A percentile compares a stretch with the other conserved stretches of the same genome.
Conservation (phyloP, 2,113 vertebrate species). For the Xiphophorus couchianus region DNA sequence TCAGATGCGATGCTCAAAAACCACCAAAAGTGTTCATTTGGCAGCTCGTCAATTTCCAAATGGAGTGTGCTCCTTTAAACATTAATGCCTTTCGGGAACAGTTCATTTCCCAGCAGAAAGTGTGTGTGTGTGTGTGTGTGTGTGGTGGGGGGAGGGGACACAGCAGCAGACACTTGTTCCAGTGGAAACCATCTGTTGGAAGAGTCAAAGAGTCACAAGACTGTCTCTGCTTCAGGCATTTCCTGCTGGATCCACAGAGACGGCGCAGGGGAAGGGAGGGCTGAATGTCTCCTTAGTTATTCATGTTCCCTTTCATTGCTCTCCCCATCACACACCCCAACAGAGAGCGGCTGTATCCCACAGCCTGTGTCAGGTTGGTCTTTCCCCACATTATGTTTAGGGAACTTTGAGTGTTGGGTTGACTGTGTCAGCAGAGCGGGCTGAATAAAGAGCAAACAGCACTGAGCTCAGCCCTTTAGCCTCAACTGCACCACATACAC, state of each 20-base stretch:
- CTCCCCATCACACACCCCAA: constrained; percentile 37
- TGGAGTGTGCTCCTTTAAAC: constrained; percentile 54
- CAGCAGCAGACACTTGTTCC: constrained; percentile 77
- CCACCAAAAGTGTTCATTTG: constrained; percentile 4
- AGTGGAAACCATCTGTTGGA: constrained; percentile 81
- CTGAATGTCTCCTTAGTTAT: constrained; percentile 53
- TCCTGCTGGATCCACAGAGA: constrained; percentile 76
- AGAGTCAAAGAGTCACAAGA: constrained; percentile 82
- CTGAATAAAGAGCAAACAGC: constrained; percentile 41
- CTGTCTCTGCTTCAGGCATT: constrained; percentile 80
- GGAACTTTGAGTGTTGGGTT: constrained; percentile 44
- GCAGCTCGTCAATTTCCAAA: constrained; percentile 23
- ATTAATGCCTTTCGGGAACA: constrained; percentile 56
- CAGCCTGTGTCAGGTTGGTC: constrained; percentile 32
- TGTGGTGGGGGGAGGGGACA: constrained; percentile 41
- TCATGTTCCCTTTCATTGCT: constrained; percentile 52
- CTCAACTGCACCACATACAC: constrained; percentile 22
- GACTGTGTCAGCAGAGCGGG: constrained; percentile 54
- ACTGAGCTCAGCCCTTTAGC: constrained; percentile 40
- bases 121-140: not conserved
- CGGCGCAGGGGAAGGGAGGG: constrained; percentile 11
- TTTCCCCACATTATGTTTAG: constrained; percentile 19
- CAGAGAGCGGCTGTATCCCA: constrained; percentile 27
- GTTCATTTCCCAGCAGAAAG: constrained; percentile 58
- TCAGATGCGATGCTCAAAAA: constrained; percentile 3